Evolutionary conservation across 2,888 invertebrate species (phyloP), one percentile per base, ranked within the genome.

Genomic region (Thymelicus acteon): DNA sequence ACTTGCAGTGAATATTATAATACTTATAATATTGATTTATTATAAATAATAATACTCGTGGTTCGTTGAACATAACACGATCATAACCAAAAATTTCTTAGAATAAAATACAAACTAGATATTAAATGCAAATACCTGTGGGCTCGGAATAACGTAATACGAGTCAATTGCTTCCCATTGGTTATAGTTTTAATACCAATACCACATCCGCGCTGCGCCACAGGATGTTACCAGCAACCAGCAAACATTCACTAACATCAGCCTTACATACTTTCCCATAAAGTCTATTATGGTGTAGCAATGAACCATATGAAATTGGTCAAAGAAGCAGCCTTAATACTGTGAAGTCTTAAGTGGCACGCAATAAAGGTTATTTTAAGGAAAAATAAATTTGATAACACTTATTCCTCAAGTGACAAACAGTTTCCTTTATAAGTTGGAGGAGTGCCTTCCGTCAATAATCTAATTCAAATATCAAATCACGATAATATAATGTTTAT

Each of bases 131-230:
- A 12, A 44, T 44, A 44, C 31, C 31, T 31, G 40, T 54, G 19
- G 44, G 31, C 61, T 69, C 13, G 63, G 57, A 54, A 63, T 69
- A 69, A 39, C 69, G 69, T 69, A 63, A 63, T 58, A 39, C 48
- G 57, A 69, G 62, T 57, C 57, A 37, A 63, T 63, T 48, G 58
- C 73, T 69, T 76, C 74, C 74, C 74, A 74, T 76, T 75, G 73
- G 75, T 75, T 76, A 79, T 79, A 76, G 79, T 76, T 79, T 76
- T 78, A 75, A 74, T 77, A 74, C 79, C 75, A 74, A 74, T 76
- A 81, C 90, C 91, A 85, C 91, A 92, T 92, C 92, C 92, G 90
- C 82, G 84, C 86, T 82, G 84, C 83, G 83, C 86, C 85, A 83
- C 91, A 90, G 92, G 92, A 92, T 87, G 85, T 84, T 72, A 73